Base-by-base conservation (phyloP, 2,113 vertebrate species). In the Mungos mungo region DNA sequence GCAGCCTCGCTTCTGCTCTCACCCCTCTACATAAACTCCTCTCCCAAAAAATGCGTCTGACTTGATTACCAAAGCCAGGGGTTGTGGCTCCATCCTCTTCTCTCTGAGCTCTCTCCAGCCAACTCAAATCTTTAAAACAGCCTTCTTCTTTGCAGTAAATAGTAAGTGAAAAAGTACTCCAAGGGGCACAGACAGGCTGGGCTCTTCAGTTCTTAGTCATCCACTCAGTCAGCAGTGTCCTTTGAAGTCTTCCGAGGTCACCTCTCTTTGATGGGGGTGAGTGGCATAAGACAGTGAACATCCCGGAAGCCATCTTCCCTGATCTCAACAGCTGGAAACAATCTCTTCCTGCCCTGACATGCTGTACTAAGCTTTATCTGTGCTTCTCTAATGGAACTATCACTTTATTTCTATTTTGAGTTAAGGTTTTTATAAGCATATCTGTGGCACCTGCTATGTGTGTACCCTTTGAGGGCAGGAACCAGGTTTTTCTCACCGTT, bases 211-310 rank as follows among this genome's bases (percentile, higher is more conserved):
- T 88, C 83, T 89, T 33, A 57, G 88, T 38, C 95, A 63, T 91
- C 92, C 79, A 47, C 60, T 95, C 52, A 35, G 79, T 94, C 85
- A 68, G 15, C 71, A 38, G 66, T 10, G 18, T 38, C 54, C 85
- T 97, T 94, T 92, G 88, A 95, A 95, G 92, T 94, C 63, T 41
- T 84, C 47, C 0, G 15, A 96, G 95, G 96, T 96, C 91, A 76
- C 66, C 76, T 79, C 54, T 90, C 94, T 89, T 93, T 69, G 86
- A 83, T 93, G 90, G 81, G 90, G 90, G 88, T 92, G 91, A 95
- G 91, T 68, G 74, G 84, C 68, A 84, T 72, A 72, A 92, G 95
- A 97, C 95, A 81, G 66, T 71, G 85, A 90, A 89, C 83, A 74
- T 93, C 89, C 92, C 31, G 1, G 79, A 66, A 93, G 54, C 45